Conservation (phyloP, 2,797 vertebrate species). For the Yasuhikotakia modesta region DNA sequence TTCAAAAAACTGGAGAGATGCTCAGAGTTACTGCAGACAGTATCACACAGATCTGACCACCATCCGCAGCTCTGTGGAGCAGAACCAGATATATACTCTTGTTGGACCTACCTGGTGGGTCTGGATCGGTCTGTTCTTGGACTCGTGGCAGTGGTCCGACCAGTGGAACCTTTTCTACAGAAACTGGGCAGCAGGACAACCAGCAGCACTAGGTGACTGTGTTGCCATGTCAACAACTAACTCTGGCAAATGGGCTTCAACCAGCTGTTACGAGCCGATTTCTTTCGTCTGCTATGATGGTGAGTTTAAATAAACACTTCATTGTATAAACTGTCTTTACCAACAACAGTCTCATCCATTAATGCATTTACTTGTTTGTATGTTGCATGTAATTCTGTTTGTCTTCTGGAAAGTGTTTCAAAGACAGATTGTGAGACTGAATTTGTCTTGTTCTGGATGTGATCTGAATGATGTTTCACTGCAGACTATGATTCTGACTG, state of each 20-base stretch:
- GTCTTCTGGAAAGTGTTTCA: neutral
- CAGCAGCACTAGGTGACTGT: neutral
- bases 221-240: constrained; percentile 2
- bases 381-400: neutral
- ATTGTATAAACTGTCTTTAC: neutral
- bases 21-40: constrained; percentile 47
- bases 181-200: constrained; percentile 37
- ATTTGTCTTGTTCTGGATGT: constrained; percentile 8
- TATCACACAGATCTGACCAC: constrained; percentile 15
- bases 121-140: constrained; percentile 38
- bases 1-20: constrained; percentile 10
- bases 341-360: neutral
- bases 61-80: constrained; percentile 19
- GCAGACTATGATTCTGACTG: neutral
- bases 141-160: constrained; percentile 48
- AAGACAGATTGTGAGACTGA: neutral
- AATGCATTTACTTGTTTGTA: neutral
- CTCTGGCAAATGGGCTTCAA: constrained; percentile 18
- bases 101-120: neutral
- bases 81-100: neutral
- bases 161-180: constrained; percentile 11
- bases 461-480: neutral
- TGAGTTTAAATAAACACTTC: neutral
- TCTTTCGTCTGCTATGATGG: constrained; percentile 24
- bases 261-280: neutral